Conservation (phyloP, 2,113 vertebrate species). For the Siniperca chuatsi region DNA sequence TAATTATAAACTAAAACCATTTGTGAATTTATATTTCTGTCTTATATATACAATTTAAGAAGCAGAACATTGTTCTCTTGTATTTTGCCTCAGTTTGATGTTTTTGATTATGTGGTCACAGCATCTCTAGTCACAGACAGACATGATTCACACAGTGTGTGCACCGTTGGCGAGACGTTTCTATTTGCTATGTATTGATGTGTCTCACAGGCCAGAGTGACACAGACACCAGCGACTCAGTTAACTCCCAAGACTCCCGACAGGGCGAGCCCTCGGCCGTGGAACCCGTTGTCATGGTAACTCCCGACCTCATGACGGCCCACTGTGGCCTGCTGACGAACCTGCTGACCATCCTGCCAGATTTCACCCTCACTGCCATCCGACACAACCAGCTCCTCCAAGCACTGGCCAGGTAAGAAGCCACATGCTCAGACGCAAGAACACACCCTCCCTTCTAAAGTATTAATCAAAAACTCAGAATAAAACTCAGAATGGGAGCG, state of each 20-base stretch:
- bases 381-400: constrained; percentile 84
- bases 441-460: neutral
- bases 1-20: constrained; percentile 25
- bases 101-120: constrained; percentile 39
- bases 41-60: constrained; percentile 17
- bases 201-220: constrained; percentile 88
- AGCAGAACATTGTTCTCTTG: constrained; percentile 12
- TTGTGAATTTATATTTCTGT: constrained; percentile 19
- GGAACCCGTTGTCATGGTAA: constrained; percentile 86
- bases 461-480: constrained; percentile 2
- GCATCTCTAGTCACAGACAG: constrained; percentile 1
- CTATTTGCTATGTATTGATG: constrained; percentile 44
- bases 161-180: neutral
- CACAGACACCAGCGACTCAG: constrained; percentile 81
- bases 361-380: constrained; percentile 88
- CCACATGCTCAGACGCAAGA: constrained; percentile 6
- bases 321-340: constrained; percentile 91
- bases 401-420: constrained; percentile 88
- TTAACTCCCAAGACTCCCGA: constrained; percentile 79
- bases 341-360: constrained; percentile 87
- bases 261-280: constrained; percentile 66
- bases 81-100: constrained; percentile 16
- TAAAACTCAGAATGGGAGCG: neutral
- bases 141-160: constrained; percentile 12
- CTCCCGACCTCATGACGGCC: constrained; percentile 90